A percentile compares a stretch with the other conserved stretches of the same genome.
Evolutionary conservation across 1,140 invertebrate species (phyloP).

Genomic region (Diachasma alloeum): DNA sequence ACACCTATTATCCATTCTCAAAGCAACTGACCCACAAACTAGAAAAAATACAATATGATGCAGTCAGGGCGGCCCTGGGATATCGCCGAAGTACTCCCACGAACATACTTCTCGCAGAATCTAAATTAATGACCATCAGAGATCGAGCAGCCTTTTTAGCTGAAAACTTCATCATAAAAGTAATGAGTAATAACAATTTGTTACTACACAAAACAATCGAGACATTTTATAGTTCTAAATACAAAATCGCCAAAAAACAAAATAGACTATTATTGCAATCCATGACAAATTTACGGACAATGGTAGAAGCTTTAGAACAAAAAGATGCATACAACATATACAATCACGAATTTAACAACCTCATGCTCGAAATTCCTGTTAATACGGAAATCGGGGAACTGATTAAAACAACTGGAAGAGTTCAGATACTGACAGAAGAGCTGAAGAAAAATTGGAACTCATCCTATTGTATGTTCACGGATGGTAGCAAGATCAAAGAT

Average conservation of each 20-base stretch:
- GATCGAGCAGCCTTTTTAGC: not conserved
- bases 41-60: not conserved
- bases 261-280: not conserved
- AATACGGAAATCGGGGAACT: not conserved
- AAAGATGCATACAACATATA: not conserved
- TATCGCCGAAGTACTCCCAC: conserved; percentile 1
- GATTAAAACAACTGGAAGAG: not conserved
- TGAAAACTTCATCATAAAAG: conserved; percentile 32
- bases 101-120: not conserved
- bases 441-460: not conserved
- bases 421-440: not conserved
- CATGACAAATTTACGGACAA: not conserved
- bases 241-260: not conserved
- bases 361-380: not conserved
- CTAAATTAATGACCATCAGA: too few species aligned
- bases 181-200: not conserved
- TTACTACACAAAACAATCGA: not conserved
- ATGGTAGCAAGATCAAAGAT: conserved; percentile 1
- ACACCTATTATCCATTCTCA: not conserved
- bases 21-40: not conserved
- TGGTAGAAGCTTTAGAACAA: not conserved
- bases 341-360: not conserved
- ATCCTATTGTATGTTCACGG: not conserved
- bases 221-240: not conserved
- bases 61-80: not conserved